Conservation (phyloP, 2,797 vertebrate genomes). For the Xiphorhynchus erythropygius region DNA sequence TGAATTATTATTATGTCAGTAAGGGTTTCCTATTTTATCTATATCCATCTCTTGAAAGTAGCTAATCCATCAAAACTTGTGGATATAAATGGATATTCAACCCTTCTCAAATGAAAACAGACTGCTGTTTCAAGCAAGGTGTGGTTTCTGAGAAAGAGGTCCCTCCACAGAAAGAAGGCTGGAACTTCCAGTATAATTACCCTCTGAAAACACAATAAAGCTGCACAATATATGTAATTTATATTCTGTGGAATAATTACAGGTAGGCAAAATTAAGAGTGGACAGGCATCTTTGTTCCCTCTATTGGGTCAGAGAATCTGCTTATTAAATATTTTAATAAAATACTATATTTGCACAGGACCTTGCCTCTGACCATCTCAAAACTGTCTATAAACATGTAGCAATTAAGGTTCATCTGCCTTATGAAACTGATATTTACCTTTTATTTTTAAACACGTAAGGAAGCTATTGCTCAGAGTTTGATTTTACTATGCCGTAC, state of each 20-base stretch:
- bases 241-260: slow-evolving; percentile 30
- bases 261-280: slow-evolving; percentile 26
- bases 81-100: background rate
- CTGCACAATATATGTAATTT: slow-evolving; percentile 31
- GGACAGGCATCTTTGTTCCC: slow-evolving; percentile 11
- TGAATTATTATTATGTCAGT: background rate
- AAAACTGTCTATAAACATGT: background rate
- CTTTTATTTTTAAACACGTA: background rate
- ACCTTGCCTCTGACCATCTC: background rate
- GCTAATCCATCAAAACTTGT: background rate
- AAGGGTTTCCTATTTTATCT: background rate
- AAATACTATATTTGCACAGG: slow-evolving; percentile 1
- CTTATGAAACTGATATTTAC: background rate
- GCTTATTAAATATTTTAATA: slow-evolving; percentile 46
- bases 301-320: background rate
- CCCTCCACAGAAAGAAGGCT: slow-evolving; percentile 11
- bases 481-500: background rate
- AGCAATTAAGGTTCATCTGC: background rate
- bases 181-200: slow-evolving; percentile 46
- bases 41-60: background rate
- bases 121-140: background rate
- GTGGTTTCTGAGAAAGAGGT: slow-evolving; percentile 21
- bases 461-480: background rate
- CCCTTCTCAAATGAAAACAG: background rate
- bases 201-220: slow-evolving; percentile 47